Conservation (phyloP, 2,797 vertebrate species). For the Rallus crepitans region DNA sequence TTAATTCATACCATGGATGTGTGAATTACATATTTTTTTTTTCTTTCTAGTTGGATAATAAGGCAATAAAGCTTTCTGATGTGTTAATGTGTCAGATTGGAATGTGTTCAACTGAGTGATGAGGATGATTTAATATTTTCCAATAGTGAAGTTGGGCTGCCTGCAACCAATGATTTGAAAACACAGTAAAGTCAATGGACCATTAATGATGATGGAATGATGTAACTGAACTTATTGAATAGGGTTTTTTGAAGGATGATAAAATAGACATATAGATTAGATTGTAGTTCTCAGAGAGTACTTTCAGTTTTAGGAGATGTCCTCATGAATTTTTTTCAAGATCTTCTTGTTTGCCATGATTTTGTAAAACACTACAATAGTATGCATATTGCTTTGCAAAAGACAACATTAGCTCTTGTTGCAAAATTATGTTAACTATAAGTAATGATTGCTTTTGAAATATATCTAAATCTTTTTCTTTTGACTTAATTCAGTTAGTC, state of each 20-base stretch:
- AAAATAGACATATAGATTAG: background rate
- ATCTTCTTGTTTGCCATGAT: background rate
- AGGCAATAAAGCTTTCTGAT: slow-evolving; percentile 12
- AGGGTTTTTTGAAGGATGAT: background rate
- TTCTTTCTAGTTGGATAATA: background rate
- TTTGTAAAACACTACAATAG: background rate
- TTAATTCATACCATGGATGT: background rate
- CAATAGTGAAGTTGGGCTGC: background rate
- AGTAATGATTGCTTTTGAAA: background rate
- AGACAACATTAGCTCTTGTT: background rate
- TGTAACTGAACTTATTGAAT: slow-evolving; percentile 23
- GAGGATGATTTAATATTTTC: slow-evolving; percentile 36
- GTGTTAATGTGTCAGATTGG: slow-evolving; percentile 3
- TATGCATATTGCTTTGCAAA: background rate
- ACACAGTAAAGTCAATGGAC: background rate
- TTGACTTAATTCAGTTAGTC: background rate
- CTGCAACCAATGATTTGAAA: slow-evolving; percentile 26
- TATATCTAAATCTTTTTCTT: background rate
- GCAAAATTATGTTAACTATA: background rate
- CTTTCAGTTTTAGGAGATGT: background rate
- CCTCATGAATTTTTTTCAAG: background rate
- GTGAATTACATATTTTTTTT: background rate
- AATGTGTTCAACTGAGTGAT: background rate
- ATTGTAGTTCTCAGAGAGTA: background rate
- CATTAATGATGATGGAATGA: slow-evolving; percentile 6